A percentile compares a stretch with the other conserved stretches of the same genome.
These are phyloP conservation scores for Hydrozoanthus tunicans DNA, from an alignment of 64 coral and sea anemone species.

Conservation along the genomic window DNA sequence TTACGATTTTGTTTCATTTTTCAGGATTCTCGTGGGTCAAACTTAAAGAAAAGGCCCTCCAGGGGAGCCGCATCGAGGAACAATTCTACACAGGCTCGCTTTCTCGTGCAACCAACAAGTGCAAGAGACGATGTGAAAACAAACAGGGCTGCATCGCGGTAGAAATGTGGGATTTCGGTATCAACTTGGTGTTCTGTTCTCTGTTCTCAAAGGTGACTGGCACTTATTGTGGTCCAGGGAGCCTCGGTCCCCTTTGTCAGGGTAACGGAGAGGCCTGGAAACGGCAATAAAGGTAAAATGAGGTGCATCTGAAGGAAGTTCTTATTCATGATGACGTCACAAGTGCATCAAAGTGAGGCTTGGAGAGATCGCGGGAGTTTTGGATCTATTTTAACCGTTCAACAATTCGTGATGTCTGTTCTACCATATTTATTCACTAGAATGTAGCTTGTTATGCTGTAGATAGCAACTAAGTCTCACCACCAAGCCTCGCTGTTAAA, in stretches of 20 bases:
- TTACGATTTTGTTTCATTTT: neutral
- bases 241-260: neutral
- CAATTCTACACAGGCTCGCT: neutral
- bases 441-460: neutral
- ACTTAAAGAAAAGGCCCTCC: neutral
- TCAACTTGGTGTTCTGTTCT: constrained; percentile 53
- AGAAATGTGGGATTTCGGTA: constrained; percentile 15
- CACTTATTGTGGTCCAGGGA: constrained; percentile 16
- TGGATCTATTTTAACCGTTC: too few species aligned
- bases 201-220: constrained; percentile 33
- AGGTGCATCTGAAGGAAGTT: neutral
- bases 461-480: too few species aligned
- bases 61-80: neutral
- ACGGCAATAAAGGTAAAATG: constrained; percentile 12
- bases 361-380: too few species aligned
- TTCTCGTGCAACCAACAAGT: neutral
- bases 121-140: constrained; percentile 22
- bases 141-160: constrained; percentile 7
- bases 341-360: too few species aligned
- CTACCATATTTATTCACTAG: too few species aligned
- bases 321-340: too few species aligned
- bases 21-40: constrained; percentile 18
- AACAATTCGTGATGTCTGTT: too few species aligned
- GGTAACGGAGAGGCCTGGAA: constrained; percentile 50
- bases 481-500: neutral